Conservation (phyloP, 1,140 invertebrate species). For the Paralvinella palmiformis region DNA sequence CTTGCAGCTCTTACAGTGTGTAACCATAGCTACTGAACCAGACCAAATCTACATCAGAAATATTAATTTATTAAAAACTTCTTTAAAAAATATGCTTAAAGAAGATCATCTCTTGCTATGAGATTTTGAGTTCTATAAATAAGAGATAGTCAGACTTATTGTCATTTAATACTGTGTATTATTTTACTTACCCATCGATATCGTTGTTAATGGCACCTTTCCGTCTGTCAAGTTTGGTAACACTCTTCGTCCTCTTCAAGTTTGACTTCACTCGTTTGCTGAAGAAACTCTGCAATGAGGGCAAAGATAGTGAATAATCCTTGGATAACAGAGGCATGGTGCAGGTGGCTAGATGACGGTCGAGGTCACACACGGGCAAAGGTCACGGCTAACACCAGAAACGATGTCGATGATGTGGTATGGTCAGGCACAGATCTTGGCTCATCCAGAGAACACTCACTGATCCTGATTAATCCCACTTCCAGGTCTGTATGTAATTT, state of each 20-base stretch:
- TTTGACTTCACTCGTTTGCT: constrained; percentile 68
- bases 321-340: neutral
- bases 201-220: too few species aligned
- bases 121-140: too few species aligned
- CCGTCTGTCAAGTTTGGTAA: constrained; percentile 80
- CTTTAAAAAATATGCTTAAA: too few species aligned
- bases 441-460: neutral
- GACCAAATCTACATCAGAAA: too few species aligned
- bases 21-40: too few species aligned
- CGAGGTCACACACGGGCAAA: neutral
- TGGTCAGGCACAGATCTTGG: neutral
- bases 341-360: neutral
- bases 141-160: too few species aligned
- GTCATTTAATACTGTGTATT: too few species aligned
- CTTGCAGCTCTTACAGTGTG: too few species aligned
- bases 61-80: too few species aligned
- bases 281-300: constrained; percentile 70
- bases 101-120: too few species aligned
- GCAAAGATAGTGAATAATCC: neutral
- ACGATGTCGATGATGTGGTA: neutral
- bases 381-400: neutral
- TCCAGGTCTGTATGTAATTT: too few species aligned
- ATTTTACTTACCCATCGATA: constrained; percentile 40
- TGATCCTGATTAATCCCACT: neutral
- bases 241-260: constrained; percentile 84